Evolutionary conservation across 1,140 invertebrate species (phyloP).

Genomic region (Ruditapes philippinarum): DNA sequence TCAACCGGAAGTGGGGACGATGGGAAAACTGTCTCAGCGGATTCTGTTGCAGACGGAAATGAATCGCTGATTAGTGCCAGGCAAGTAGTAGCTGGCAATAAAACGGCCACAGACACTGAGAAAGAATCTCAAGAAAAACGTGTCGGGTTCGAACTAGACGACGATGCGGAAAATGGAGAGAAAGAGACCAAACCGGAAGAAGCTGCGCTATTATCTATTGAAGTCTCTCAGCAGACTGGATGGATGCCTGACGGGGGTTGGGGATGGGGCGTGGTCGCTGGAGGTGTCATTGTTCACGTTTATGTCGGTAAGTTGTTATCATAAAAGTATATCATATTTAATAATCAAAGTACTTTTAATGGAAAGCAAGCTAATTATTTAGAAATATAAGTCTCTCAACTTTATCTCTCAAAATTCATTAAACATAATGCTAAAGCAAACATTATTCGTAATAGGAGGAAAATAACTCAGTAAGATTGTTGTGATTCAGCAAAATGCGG

Average conservation of each 20-base stretch:
- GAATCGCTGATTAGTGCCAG: neutral
- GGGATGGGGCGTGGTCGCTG: constrained; percentile 69
- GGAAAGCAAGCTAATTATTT: too few species aligned
- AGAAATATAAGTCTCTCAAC: too few species aligned
- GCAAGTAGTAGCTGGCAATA: neutral
- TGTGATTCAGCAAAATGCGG: too few species aligned
- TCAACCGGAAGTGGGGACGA: neutral
- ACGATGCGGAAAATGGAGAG: neutral
- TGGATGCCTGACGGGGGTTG: constrained; percentile 69
- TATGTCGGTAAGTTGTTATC: constrained; percentile 72
- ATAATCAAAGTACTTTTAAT: too few species aligned
- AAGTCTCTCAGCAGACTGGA: neutral
- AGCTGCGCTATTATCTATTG: constrained; percentile 7
- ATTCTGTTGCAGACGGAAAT: neutral
- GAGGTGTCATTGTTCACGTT: constrained; percentile 67
- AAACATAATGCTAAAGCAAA: too few species aligned
- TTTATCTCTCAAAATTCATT: too few species aligned
- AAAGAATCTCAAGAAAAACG: neutral
- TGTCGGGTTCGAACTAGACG: constrained; percentile 2
- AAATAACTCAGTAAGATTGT: too few species aligned
- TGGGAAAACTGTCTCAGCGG: neutral
- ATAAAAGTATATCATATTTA: too few species aligned
- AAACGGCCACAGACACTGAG: neutral
- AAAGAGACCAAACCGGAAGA: constrained; percentile 21
- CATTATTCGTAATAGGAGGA: too few species aligned